Percentiles rank a stretch among this genome's conserved stretches.
These are phyloP conservation scores for Cryptoleucopteryx plumbea DNA, from an alignment of 2,113 vertebrate species.

Conservation along the genomic window DNA sequence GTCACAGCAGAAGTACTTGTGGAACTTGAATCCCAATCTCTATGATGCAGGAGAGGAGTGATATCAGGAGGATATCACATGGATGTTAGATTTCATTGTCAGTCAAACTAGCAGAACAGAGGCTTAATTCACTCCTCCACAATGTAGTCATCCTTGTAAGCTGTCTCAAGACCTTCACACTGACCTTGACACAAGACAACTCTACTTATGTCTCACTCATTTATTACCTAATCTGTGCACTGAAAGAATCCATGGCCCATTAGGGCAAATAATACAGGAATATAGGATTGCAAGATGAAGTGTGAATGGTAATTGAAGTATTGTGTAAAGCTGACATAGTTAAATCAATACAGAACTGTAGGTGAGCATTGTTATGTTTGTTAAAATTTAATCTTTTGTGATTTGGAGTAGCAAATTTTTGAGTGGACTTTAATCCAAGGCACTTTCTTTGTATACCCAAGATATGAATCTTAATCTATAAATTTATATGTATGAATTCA, in stretches of 20 bases:
- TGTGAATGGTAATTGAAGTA: not conserved
- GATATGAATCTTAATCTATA: not conserved
- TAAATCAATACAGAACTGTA: not conserved
- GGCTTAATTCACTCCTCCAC: not conserved
- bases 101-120: not conserved
- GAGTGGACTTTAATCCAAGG: not conserved
- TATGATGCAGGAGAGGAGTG: not conserved
- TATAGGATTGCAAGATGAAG: not conserved
- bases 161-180: not conserved
- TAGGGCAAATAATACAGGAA: not conserved
- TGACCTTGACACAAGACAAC: not conserved
- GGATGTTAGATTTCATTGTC: not conserved
- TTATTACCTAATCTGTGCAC: not conserved
- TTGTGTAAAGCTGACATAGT: not conserved
- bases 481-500: not conserved
- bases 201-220: not conserved
- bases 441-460: not conserved
- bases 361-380: not conserved
- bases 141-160: not conserved
- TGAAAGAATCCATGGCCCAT: not conserved
- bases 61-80: not conserved
- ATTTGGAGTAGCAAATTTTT: not conserved
- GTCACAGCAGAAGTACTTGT: not conserved
- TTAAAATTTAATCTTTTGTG: not conserved
- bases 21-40: not conserved